phyloP scores from a whole-genome alignment of 2,797 vertebrate genomes.

The Takifugu rubripes region DNA sequence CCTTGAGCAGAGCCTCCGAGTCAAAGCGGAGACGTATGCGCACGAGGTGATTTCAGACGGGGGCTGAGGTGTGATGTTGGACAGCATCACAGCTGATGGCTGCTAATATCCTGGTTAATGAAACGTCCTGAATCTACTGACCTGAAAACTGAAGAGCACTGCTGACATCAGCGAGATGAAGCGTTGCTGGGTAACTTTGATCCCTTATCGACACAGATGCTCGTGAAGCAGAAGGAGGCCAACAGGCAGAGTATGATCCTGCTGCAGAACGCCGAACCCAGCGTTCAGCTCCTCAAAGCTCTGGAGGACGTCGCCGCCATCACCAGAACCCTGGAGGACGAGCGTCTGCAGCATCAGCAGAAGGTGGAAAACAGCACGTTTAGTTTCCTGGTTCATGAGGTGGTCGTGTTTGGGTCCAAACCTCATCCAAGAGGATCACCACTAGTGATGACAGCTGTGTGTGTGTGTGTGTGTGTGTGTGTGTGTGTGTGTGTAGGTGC shows the following conservation, averaged over 20 bases:
- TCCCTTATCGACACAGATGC: slow-evolving; percentile 62
- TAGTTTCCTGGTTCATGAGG: no score
- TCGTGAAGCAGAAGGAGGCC: slow-evolving; percentile 82
- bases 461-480: slow-evolving; percentile 9
- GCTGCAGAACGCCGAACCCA: slow-evolving; percentile 76
- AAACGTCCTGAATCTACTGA: slow-evolving; percentile 40
- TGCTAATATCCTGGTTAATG: slow-evolving; percentile 25
- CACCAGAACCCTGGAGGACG: slow-evolving; percentile 78
- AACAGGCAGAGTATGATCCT: slow-evolving; percentile 81
- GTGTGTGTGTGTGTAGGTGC: slow-evolving; percentile 57
- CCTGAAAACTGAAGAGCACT: slow-evolving; percentile 32
- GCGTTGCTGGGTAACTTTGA: not conserved
- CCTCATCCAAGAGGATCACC: not conserved
- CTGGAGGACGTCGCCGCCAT: slow-evolving; percentile 73
- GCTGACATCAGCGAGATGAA: not conserved
- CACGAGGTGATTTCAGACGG: slow-evolving; percentile 68
- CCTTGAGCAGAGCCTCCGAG: slow-evolving; percentile 76
- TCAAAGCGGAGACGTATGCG: slow-evolving; percentile 76
- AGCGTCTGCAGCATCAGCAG: slow-evolving; percentile 75
- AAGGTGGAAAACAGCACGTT: slow-evolving; percentile 40
- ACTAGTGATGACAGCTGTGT: not conserved
- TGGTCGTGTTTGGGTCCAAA: not conserved
- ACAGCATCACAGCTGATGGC: not conserved
- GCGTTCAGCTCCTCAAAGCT: slow-evolving; percentile 77
- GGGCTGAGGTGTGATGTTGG: not conserved